Base-by-base conservation (phyloP, 2,888 invertebrate genomes). In the Pyrochroa serraticornis region DNA sequence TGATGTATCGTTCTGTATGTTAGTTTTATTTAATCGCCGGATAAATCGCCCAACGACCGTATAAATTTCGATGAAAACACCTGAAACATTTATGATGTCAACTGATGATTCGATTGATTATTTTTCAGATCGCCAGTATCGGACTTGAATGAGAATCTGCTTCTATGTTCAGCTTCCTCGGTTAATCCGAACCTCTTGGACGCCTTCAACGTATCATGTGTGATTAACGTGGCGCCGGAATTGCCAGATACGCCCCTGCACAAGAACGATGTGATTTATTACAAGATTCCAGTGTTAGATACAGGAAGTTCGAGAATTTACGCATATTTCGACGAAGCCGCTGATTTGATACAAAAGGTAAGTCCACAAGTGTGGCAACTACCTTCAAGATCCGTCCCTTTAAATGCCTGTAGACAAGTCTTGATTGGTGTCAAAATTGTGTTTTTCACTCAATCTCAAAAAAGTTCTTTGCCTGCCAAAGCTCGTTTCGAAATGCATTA, bases 171-270 rank as follows among this genome's bases (percentile, higher is more conserved):
- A 8, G 93, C 93, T 0, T 87, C 89, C 45, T 89, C 89, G 0
- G 82, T 89, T 12, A 83, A 88, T 44, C 87, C 88, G 1, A 85
- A 87, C 2, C 85, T 87, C 43, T 81, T 95, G 33, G 84, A 85
- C 62, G 83, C 84, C 1, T 80, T 89, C 32, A 85, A 86, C 41
- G 87, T 95, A 46, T 88, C 89, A 1, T 87, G 90, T 69, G 87
- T 95, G 35, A 86, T 95, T 49, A 93, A 92, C 74, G 90, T 88
- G 12, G 93, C 94, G 0, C 87, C 91, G 0, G 95, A 95, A 74
- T 82, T 94, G 41, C 93, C 93, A 0, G 86, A 88, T 50, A 82
- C 84, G 2, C 86, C 85, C 0, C 72, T 85, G 1, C 85, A 87
- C 3, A 84, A 84, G 68, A 67, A 71, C 32, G 70, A 74, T 2